Evolutionary conservation across 92 coral and sea anemone species (phyloP).

Genomic region (Siderastrea radians): DNA sequence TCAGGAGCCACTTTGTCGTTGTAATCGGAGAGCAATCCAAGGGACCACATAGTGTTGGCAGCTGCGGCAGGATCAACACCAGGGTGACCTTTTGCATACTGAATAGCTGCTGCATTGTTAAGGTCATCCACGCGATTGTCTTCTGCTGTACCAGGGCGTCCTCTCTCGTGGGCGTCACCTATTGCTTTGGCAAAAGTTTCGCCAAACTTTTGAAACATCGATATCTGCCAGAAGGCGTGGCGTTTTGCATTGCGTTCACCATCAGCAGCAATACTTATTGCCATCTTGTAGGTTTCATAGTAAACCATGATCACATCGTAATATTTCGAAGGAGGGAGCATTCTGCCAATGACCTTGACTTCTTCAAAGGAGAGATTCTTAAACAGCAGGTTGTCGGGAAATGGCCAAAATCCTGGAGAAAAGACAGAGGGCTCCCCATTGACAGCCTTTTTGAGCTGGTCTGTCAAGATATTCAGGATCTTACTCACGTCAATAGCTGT

Average conservation of each 20-base stretch:
- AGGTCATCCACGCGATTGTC: conserved; percentile 4
- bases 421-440: conserved; percentile 1
- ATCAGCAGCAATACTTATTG: neutral
- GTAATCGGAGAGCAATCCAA: neutral
- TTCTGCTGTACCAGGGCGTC: conserved; percentile 3
- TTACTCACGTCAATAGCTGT: neutral
- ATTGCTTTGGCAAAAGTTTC: neutral
- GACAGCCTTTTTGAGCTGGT: neutral
- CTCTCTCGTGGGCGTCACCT: neutral
- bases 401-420: neutral
- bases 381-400: neutral
- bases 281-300: conserved; percentile 4
- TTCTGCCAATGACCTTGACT: neutral
- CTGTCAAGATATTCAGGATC: neutral
- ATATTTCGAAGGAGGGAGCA: neutral
- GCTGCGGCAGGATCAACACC: neutral
- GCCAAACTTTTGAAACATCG: neutral
- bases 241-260: neutral
- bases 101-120: neutral
- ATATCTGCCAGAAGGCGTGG: neutral
- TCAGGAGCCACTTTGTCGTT: neutral
- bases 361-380: neutral
- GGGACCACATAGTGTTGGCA: neutral
- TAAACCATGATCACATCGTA: neutral
- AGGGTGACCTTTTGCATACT: conserved; percentile 1